Percentiles rank a stretch among this genome's conserved stretches.
Conservation (phyloP, 2,888 invertebrate species). For the Siphlonurus alternatus region DNA sequence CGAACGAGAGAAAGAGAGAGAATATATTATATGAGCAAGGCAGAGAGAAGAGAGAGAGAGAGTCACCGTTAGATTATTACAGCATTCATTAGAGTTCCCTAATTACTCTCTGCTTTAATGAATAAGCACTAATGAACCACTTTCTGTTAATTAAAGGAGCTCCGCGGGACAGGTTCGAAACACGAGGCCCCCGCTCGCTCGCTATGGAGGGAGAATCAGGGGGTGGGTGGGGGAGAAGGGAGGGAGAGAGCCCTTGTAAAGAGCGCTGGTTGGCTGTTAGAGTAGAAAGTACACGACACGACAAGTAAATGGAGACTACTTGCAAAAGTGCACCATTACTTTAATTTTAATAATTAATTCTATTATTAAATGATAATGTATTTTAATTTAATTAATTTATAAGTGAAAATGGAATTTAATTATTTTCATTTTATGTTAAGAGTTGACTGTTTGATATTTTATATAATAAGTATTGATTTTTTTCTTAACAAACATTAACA, state of each 20-base stretch:
- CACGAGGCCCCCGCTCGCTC: slow-evolving; percentile 1
- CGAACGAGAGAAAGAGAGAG: slow-evolving; percentile 2
- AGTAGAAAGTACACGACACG: not conserved
- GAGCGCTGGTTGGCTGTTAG: not conserved
- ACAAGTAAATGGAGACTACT: not conserved
- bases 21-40: not conserved
- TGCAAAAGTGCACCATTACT: not conserved
- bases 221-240: slow-evolving; percentile 4
- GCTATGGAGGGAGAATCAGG: slow-evolving; percentile 1
- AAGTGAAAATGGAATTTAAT: too few relatives aligned
- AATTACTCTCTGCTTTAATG: slow-evolving; percentile 81
- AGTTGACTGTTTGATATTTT: too few relatives aligned
- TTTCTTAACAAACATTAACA: too few relatives aligned
- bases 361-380: too few relatives aligned
- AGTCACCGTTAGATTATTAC: slow-evolving; percentile 42
- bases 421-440: too few relatives aligned
- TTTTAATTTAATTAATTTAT: too few relatives aligned
- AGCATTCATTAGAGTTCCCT: slow-evolving; percentile 74
- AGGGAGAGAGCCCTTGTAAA: slow-evolving; percentile 3
- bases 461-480: too few relatives aligned
- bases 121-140: slow-evolving; percentile 83
- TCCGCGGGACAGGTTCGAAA: slow-evolving; percentile 21
- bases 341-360: not conserved
- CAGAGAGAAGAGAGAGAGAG: slow-evolving; percentile 5
- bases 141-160: slow-evolving; percentile 77